A percentile compares a stretch with the other conserved stretches of the same genome.
Evolutionary conservation across 2,888 invertebrate species (phyloP).

Genomic region (Rhingia rostrata): DNA sequence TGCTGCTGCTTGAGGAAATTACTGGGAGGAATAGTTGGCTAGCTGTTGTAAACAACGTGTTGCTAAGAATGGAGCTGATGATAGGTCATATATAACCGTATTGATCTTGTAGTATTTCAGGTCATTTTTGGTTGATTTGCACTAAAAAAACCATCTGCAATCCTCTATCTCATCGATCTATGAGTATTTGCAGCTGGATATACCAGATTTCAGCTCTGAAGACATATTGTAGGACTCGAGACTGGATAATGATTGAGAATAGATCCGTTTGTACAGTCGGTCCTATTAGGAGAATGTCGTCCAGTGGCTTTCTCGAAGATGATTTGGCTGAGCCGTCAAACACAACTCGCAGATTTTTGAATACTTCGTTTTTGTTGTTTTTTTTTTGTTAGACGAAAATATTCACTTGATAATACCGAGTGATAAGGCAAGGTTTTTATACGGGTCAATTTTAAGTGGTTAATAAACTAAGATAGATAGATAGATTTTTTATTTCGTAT

Average conservation of each 20-base stretch:
- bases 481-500: no score
- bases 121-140: neutral
- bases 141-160: neutral
- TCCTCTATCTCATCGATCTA: neutral
- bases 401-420: no score
- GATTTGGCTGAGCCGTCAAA: neutral
- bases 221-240: neutral
- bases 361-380: no score
- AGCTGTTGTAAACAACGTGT: slow-evolving; percentile 55
- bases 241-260: neutral
- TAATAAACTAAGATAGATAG: no score
- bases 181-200: neutral
- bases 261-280: neutral
- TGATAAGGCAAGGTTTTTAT: no score
- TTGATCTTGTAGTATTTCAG: neutral
- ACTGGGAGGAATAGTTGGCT: slow-evolving; percentile 33
- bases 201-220: neutral
- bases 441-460: no score
- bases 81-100: neutral
- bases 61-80: neutral
- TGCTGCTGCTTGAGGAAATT: slow-evolving; percentile 63
- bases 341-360: neutral
- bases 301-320: neutral
- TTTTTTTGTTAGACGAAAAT: no score
- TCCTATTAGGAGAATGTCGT: neutral